These are phyloP conservation scores for Menura novaehollandiae DNA, from an alignment of 2,113 vertebrate species.

Conservation along the genomic window DNA sequence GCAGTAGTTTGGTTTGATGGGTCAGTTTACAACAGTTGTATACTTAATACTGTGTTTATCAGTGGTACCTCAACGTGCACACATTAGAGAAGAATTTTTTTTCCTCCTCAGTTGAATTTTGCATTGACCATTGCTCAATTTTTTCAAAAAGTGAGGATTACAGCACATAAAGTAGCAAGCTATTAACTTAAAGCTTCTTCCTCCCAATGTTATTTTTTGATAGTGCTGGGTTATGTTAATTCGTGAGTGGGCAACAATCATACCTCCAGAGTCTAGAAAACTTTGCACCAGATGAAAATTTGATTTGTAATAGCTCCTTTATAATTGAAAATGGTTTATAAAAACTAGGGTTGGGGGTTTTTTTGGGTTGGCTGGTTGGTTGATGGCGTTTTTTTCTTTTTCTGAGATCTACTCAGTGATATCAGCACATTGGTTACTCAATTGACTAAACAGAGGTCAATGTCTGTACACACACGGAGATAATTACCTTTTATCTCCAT, in stretches of 20 bases:
- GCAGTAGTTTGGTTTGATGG: neutral
- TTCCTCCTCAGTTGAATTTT: neutral
- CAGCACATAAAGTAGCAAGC: neutral
- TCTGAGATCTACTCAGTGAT: neutral
- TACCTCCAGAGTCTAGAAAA: neutral
- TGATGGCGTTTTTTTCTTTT: neutral
- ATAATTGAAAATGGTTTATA: neutral
- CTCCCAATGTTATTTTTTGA: neutral
- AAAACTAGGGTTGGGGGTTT: rapidly evolving
- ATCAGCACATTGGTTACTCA: neutral
- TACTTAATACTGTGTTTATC: neutral
- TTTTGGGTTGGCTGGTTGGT: too few species aligned
- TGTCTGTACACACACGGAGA: neutral
- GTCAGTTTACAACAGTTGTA: neutral
- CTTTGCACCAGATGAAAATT: neutral
- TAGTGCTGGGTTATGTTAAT: neutral
- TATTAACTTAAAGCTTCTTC: neutral
- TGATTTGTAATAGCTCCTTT: neutral
- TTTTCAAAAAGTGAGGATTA: neutral
- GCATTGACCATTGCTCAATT: neutral
- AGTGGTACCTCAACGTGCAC: neutral
- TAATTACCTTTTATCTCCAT: neutral
- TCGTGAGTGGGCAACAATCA: neutral
- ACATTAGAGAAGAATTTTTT: neutral
- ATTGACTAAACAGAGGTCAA: rapidly evolving